A percentile compares a stretch with the other conserved stretches of the same genome.
Evolutionary conservation across 2,113 vertebrate species (phyloP).

Genomic region (Lates calcarifer): DNA sequence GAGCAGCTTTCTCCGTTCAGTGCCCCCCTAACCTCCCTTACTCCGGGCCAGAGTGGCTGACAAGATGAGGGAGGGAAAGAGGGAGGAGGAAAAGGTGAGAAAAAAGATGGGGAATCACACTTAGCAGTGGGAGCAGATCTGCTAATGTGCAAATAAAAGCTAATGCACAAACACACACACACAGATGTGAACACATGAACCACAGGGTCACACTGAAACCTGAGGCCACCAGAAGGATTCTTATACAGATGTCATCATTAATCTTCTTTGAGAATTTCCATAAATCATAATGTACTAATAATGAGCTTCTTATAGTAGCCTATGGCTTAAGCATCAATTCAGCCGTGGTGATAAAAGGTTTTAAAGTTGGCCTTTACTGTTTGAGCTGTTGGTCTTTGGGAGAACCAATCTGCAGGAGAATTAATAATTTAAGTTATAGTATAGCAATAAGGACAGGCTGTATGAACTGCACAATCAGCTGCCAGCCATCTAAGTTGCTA

Average conservation of each 20-base stretch:
- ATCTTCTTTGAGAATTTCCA: conserved; percentile 34
- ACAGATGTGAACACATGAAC: conserved; percentile 37
- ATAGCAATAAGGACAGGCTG: background rate
- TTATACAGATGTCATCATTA: conserved; percentile 57
- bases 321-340: conserved; percentile 10
- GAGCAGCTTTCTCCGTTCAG: conserved; percentile 50
- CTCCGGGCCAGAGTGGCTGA: conserved; percentile 51
- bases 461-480: conserved; percentile 42
- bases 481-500: conserved; percentile 31
- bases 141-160: conserved; percentile 75
- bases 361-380: conserved; percentile 1
- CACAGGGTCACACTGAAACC: conserved; percentile 61
- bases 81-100: conserved; percentile 65
- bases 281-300: background rate
- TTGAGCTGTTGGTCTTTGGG: conserved; percentile 5
- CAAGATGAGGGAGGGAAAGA: conserved; percentile 30
- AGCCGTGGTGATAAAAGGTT: conserved; percentile 7
- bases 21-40: conserved; percentile 28
- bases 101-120: conserved; percentile 74
- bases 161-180: conserved; percentile 12
- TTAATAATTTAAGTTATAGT: conserved; percentile 41
- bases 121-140: conserved; percentile 69
- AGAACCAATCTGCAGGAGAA: conserved; percentile 22
- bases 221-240: conserved; percentile 52
- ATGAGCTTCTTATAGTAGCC: background rate